A percentile compares a stretch with the other conserved stretches of the same genome.
phyloP scores from a whole-genome alignment of 2,797 vertebrate genomes.

The Danio aesculapii region DNA sequence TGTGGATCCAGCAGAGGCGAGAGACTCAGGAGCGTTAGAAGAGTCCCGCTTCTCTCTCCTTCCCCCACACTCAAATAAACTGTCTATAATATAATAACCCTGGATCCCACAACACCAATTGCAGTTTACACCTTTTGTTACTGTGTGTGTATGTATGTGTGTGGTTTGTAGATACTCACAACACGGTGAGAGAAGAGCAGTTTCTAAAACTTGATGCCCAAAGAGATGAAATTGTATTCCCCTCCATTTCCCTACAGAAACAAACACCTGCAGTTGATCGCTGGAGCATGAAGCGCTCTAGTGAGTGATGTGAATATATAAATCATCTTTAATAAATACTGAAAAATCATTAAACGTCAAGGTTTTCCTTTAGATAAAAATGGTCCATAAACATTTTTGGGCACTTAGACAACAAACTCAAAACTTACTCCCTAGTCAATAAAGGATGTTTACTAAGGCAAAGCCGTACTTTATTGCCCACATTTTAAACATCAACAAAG shows the following conservation, averaged over 20 bases:
- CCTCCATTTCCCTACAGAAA: conserved; percentile 72
- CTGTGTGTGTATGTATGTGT: conserved; percentile 7
- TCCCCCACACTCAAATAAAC: conserved; percentile 10
- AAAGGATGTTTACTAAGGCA: background rate
- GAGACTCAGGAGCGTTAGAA: background rate
- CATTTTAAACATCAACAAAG: background rate
- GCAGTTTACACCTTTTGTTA: background rate
- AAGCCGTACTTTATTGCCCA: background rate
- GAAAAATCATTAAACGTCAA: background rate
- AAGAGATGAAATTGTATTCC: conserved; percentile 66
- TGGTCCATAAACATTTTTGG: background rate
- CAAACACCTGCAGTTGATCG: conserved; percentile 7
- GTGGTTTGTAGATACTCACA: conserved; percentile 67
- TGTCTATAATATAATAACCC: background rate
- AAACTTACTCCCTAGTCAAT: background rate
- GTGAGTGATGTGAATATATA: background rate
- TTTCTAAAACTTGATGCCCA: conserved; percentile 65
- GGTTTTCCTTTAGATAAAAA: background rate
- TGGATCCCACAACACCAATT: background rate
- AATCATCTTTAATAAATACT: background rate
- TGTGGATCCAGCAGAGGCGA: conserved; percentile 17
- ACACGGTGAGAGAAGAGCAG: conserved; percentile 68
- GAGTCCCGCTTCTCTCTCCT: background rate
- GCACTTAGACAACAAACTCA: background rate
- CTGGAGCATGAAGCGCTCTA: background rate